Evolutionary conservation across 1,140 invertebrate genomes (phyloP).

Genomic region (Drosophila burlai): DNA sequence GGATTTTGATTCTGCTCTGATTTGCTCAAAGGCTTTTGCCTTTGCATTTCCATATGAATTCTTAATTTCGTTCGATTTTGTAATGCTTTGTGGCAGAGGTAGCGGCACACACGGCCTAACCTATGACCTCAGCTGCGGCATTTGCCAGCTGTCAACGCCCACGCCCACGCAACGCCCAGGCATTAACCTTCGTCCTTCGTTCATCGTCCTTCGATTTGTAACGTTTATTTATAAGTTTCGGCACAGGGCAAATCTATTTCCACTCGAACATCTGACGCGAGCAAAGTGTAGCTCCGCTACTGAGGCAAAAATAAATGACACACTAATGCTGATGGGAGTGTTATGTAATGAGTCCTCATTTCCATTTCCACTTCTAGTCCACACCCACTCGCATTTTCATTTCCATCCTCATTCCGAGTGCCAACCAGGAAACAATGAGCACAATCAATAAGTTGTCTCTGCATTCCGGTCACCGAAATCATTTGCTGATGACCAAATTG

Average conservation of each 20-base stretch:
- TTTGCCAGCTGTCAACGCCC: slow-evolving; percentile 47
- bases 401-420: slow-evolving; percentile 21
- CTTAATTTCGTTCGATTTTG: slow-evolving; percentile 53
- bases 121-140: slow-evolving; percentile 56
- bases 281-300: slow-evolving; percentile 5
- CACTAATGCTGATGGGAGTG: slow-evolving; percentile 53
- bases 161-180: slow-evolving; percentile 29
- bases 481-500: slow-evolving; percentile 58
- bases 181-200: slow-evolving; percentile 46
- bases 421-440: slow-evolving; percentile 55
- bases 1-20: slow-evolving; percentile 20
- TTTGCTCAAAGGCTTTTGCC: slow-evolving; percentile 21
- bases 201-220: slow-evolving; percentile 19
- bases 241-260: slow-evolving; percentile 28
- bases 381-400: slow-evolving; percentile 8
- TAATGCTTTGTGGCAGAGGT: slow-evolving; percentile 21
- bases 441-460: slow-evolving; percentile 60
- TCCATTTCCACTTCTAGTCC: slow-evolving; percentile 22
- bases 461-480: slow-evolving; percentile 55
- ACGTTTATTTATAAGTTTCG: slow-evolving; percentile 45
- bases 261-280: slow-evolving; percentile 33
- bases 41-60: slow-evolving; percentile 44
- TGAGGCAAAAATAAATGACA: slow-evolving; percentile 42
- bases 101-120: slow-evolving; percentile 25
- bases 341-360: slow-evolving; percentile 57